phyloP scores from a whole-genome alignment of 2,113 vertebrate species.

The Barnardius zonarius region DNA sequence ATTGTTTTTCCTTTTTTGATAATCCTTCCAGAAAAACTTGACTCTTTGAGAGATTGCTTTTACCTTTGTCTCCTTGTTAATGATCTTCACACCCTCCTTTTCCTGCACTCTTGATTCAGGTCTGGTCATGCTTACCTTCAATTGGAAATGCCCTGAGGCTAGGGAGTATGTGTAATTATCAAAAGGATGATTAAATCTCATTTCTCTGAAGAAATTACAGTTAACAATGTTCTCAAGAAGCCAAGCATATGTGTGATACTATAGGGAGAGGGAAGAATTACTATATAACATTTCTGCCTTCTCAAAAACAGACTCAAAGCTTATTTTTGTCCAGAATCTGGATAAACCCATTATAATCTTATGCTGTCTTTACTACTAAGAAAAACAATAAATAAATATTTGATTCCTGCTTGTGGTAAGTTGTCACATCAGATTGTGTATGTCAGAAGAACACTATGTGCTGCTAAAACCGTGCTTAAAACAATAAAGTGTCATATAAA shows the following conservation, averaged over 20 bases:
- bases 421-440: not conserved
- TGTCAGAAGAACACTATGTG: not conserved
- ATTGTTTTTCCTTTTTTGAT: not conserved
- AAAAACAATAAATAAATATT: not conserved
- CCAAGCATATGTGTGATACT: not conserved
- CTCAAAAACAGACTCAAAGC: not conserved
- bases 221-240: conserved; percentile 1
- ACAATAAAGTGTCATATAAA: not conserved
- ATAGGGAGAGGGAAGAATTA: not conserved
- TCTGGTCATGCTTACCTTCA: not conserved
- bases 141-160: not conserved
- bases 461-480: not conserved
- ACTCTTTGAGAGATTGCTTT: not conserved
- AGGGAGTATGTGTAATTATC: not conserved
- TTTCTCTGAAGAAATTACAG: not conserved
- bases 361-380: not conserved
- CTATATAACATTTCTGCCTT: not conserved
- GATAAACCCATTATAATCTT: not conserved
- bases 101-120: not conserved
- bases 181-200: not conserved
- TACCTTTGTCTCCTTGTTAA: not conserved
- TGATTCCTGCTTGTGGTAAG: not conserved
- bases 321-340: not conserved
- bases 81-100: not conserved
- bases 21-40: not conserved